Evolutionary conservation across 2,888 invertebrate species (phyloP), one percentile per base, ranked within the genome.

Genomic region (Scrobipalpa costella): DNA sequence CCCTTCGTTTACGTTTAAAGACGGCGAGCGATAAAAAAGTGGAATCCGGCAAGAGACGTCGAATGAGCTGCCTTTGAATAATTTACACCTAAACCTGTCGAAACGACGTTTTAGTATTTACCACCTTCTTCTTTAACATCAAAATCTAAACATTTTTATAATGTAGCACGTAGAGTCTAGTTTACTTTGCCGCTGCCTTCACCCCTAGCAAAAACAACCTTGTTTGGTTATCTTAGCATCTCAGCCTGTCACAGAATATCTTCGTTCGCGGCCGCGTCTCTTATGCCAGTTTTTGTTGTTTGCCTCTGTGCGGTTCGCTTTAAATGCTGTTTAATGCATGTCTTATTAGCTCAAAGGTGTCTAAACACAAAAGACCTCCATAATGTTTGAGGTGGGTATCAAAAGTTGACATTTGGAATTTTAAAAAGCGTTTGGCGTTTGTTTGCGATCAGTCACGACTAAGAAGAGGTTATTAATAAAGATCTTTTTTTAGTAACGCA

Each of bases 71-170:
- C 73, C 77, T 85, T 84, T 90, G 86, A 89, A 90, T 90, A 87
- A 89, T 90, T 89, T 88, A 89, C 88, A 86, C 86, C 84, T 86
- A 84, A 85, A 86, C 85, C 84, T 84, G 81, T 80, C 73, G 75
- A 79, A 80, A 81, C 78, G 76, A 75, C 77, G 74, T 71, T 74
- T 77, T 52, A 9, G 19, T 13, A 17, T 52, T 52, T 77, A 75
- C 73, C 65, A 11, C 3, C 36, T 15, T 0, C 75, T 75, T 69
- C 69, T 74, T 71, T 73, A 63, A 64, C 70, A 52, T 13, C 13
- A 64, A 61, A 65, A 66, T 52, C 68, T 52, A 44, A 63, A 55
- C 15, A 40, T 62, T 17, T 47, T 11, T 13, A 15, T 17, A 17
- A 52, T 0, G 3, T 1, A 59, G 34, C 1, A 1, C 0, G 33